phyloP scores from a whole-genome alignment of 2,888 invertebrate genomes.

The Meliscaeva auricollis region DNA sequence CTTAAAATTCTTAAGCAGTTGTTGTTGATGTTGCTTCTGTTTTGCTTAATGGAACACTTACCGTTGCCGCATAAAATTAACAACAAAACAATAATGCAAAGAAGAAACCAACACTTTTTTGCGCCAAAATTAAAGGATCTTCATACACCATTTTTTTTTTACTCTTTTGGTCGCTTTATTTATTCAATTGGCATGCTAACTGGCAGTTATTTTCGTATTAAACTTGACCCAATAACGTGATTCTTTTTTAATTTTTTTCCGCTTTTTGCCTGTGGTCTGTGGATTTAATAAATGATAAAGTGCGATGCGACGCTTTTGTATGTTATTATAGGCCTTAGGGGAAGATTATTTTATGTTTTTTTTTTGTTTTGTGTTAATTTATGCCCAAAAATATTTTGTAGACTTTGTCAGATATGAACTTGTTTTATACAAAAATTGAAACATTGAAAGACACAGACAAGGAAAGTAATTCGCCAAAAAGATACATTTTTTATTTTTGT shows the following conservation, averaged over 20 bases:
- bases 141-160: neutral
- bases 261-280: neutral
- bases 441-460: too few relatives aligned
- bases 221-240: slow-evolving; percentile 73
- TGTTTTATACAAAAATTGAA: too few relatives aligned
- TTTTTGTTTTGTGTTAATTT: neutral
- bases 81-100: slow-evolving; percentile 9
- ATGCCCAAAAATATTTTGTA: neutral
- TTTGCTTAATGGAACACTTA: slow-evolving; percentile 38
- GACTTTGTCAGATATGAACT: too few relatives aligned
- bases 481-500: too few relatives aligned
- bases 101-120: neutral
- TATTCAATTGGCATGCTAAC: slow-evolving; percentile 52
- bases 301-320: neutral
- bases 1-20: slow-evolving; percentile 31
- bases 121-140: slow-evolving; percentile 60
- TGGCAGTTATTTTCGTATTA: slow-evolving; percentile 63
- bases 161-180: slow-evolving; percentile 13
- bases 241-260: slow-evolving; percentile 58
- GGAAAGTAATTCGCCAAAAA: too few relatives aligned
- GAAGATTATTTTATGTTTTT: neutral
- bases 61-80: slow-evolving; percentile 20
- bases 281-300: slow-evolving; percentile 3
- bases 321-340: neutral
- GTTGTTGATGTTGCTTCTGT: neutral